These are phyloP conservation scores for Aphidius colemani DNA, from an alignment of 2,888 invertebrate genomes.

Conservation along the genomic window DNA sequence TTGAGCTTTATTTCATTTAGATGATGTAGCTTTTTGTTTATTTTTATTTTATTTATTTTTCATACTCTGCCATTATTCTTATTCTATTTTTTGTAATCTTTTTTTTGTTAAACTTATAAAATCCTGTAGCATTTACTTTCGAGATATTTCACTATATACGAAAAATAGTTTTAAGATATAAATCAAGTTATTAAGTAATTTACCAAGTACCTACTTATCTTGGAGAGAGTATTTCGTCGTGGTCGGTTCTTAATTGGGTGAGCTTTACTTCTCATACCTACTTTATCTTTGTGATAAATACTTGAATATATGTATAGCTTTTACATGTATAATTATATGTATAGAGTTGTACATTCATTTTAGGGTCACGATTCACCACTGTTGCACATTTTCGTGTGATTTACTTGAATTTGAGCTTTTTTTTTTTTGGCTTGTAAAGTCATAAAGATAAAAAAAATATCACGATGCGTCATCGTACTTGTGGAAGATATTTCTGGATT, in stretches of 20 bases:
- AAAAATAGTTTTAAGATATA: constrained; percentile 39
- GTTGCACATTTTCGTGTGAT: constrained; percentile 6
- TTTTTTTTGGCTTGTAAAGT: constrained; percentile 4
- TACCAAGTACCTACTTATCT: constrained; percentile 24
- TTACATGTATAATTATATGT: not conserved
- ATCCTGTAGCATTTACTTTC: not conserved
- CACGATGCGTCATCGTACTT: constrained; percentile 29
- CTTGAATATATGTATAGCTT: constrained; percentile 2
- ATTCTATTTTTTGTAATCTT: not conserved
- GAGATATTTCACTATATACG: not conserved
- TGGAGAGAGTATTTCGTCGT: constrained; percentile 10
- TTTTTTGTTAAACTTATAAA: not conserved
- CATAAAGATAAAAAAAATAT: constrained; percentile 35
- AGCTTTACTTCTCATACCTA: not conserved
- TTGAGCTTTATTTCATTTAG: too few relatives aligned
- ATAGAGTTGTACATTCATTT: not conserved
- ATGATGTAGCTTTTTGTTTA: too few relatives aligned
- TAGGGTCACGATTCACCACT: not conserved
- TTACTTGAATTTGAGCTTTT: not conserved
- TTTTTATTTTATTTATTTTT: too few relatives aligned
- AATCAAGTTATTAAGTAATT: constrained; percentile 30
- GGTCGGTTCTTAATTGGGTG: constrained; percentile 15
- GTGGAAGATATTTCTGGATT: constrained; percentile 14
- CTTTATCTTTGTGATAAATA: not conserved
- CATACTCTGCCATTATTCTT: not conserved